These are phyloP conservation scores for Coreius guichenoti DNA, from an alignment of 2,797 vertebrate species.

Conservation along the genomic window DNA sequence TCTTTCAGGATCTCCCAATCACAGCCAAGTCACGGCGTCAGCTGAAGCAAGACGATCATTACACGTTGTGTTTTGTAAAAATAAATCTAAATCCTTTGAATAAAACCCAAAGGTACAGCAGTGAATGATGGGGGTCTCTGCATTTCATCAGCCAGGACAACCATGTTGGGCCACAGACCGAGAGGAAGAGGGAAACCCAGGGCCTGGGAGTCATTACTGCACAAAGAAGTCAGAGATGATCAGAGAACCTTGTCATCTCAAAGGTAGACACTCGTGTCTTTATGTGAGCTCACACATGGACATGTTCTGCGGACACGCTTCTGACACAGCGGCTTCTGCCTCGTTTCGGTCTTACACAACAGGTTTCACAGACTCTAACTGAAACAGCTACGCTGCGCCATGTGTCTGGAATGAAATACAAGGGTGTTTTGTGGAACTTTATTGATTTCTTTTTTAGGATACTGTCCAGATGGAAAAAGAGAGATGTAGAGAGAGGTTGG, in stretches of 20 bases:
- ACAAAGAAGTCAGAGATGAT: constrained; percentile 44
- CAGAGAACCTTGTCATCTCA: constrained; percentile 46
- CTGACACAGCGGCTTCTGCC: constrained; percentile 23
- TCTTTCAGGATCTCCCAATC: constrained; percentile 30
- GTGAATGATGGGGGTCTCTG: constrained; percentile 46
- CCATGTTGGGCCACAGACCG: constrained; percentile 19
- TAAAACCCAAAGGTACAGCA: constrained; percentile 17
- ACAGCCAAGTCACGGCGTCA: constrained; percentile 33
- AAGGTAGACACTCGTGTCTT: constrained; percentile 54
- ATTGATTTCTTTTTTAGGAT: constrained; percentile 63
- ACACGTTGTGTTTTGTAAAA: constrained; percentile 12
- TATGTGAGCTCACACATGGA: constrained; percentile 45
- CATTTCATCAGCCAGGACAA: constrained; percentile 43
- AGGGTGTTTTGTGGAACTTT: constrained; percentile 42
- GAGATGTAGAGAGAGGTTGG: constrained; percentile 29
- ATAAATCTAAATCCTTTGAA: constrained; percentile 11
- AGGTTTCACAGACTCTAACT: constrained; percentile 31
- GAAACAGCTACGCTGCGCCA: constrained; percentile 61
- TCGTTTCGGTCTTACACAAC: background rate
- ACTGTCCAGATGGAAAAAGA: constrained; percentile 60
- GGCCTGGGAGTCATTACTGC: constrained; percentile 53
- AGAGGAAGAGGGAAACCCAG: constrained; percentile 16
- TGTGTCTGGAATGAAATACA: constrained; percentile 59
- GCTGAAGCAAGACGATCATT: constrained; percentile 14
- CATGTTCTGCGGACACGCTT: constrained; percentile 21